Percentiles rank a stretch among this genome's conserved stretches.
Evolutionary conservation across 2,888 invertebrate species (phyloP).

Genomic region (Morpho achilles): DNA sequence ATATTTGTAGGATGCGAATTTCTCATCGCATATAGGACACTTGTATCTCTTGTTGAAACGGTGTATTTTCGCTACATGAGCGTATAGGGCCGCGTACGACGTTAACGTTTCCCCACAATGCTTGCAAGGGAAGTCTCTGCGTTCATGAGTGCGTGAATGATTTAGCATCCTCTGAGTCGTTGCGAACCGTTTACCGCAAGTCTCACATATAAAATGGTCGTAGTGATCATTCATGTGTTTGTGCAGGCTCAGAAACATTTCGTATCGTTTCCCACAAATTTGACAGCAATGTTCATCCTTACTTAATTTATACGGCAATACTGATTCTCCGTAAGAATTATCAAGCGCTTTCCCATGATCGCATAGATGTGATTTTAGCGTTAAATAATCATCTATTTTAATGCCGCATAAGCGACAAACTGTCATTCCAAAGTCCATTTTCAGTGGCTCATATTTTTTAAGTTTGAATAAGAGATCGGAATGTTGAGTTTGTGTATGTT

Average conservation of each 20-base stretch:
- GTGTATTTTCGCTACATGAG: conserved; percentile 61
- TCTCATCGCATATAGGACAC: conserved; percentile 69
- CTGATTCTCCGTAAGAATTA: conserved; percentile 55
- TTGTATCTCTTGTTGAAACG: conserved; percentile 64
- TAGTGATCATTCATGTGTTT: conserved; percentile 73
- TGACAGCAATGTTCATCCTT: conserved; percentile 63
- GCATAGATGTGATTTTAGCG: conserved; percentile 52
- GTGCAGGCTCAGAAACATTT: conserved; percentile 65
- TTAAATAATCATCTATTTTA: conserved; percentile 47
- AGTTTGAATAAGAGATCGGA: conserved; percentile 49
- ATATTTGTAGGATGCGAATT: conserved; percentile 65
- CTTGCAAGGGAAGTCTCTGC: conserved; percentile 61
- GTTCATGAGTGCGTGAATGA: conserved; percentile 59
- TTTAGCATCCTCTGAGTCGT: conserved; percentile 65
- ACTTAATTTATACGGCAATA: conserved; percentile 63
- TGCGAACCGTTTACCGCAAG: conserved; percentile 66
- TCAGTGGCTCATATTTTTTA: conserved; percentile 64
- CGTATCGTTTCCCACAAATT: conserved; percentile 64
- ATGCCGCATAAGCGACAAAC: conserved; percentile 55
- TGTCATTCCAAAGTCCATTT: conserved; percentile 60
- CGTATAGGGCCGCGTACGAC: conserved; percentile 54
- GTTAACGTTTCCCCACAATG: conserved; percentile 54
- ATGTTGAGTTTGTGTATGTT: conserved; percentile 53
- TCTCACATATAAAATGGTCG: conserved; percentile 67
- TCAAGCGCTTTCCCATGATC: conserved; percentile 57